Evolutionary conservation across 1,140 invertebrate genomes (phyloP).

Genomic region (Lepidostoma basale): DNA sequence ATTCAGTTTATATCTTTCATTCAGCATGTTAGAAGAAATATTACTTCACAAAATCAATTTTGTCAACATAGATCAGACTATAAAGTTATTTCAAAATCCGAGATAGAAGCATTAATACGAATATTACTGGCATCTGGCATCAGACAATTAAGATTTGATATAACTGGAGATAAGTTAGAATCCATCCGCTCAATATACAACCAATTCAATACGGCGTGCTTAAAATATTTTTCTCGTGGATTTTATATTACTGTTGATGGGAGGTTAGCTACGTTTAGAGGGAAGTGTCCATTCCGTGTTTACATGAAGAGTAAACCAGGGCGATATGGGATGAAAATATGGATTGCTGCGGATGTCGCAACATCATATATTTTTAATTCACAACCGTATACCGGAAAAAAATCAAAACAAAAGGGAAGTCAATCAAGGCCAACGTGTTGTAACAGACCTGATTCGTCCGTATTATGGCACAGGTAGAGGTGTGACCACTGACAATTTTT

Average conservation of each 20-base stretch:
- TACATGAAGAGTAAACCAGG: slow-evolving; percentile 49
- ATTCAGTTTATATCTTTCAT: too few species aligned
- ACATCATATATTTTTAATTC: slow-evolving; percentile 9
- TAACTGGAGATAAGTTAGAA: neutral
- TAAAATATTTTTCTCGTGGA: slow-evolving; percentile 16
- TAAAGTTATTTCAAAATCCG: too few species aligned
- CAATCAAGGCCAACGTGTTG: slow-evolving; percentile 39
- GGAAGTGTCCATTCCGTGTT: slow-evolving; percentile 41
- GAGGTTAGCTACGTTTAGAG: slow-evolving; percentile 43
- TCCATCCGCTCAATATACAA: neutral
- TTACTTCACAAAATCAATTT: too few species aligned
- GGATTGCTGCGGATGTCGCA: slow-evolving; percentile 48
- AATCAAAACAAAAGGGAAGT: slow-evolving; percentile 26
- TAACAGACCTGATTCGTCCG: slow-evolving; percentile 42
- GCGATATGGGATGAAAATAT: slow-evolving; percentile 51
- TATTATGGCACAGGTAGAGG: slow-evolving; percentile 43
- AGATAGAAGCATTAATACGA: too few species aligned
- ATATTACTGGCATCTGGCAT: too few species aligned
- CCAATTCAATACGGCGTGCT: neutral
- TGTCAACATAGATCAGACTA: too few species aligned
- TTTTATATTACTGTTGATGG: slow-evolving; percentile 41
- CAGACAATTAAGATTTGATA: neutral
- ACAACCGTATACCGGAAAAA: slow-evolving; percentile 8
- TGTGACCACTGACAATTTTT: slow-evolving; percentile 47
- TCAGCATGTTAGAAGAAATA: too few species aligned